Percentiles rank a stretch among this genome's conserved stretches.
Evolutionary conservation across 2,888 invertebrate genomes (phyloP).

Genomic region (Limnephilus auricula): DNA sequence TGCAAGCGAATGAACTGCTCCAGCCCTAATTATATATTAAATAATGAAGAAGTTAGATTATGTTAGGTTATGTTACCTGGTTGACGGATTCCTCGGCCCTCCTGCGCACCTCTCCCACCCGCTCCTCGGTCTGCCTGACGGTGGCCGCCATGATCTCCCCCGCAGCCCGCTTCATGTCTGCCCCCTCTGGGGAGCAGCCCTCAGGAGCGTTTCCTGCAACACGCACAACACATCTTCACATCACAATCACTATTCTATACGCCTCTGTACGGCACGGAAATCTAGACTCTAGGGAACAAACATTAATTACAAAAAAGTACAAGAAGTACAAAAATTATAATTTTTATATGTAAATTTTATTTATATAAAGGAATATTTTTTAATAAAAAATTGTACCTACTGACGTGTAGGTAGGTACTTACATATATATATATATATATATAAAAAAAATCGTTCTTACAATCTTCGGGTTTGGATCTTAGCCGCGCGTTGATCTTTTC

Average conservation of each 20-base stretch:
- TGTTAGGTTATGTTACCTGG: constrained; percentile 73
- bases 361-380: too few species aligned
- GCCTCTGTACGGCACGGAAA: neutral
- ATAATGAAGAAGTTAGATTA: neutral
- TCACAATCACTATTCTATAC: neutral
- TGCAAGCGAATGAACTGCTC: too few species aligned
- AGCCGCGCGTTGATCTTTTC: neutral
- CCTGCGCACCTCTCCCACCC: constrained; percentile 91
- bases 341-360: too few species aligned
- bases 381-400: too few species aligned
- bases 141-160: constrained; percentile 78
- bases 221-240: neutral
- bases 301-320: too few species aligned
- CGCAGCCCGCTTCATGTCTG: constrained; percentile 79
- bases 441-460: too few species aligned
- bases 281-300: too few species aligned
- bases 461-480: neutral
- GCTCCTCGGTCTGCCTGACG: constrained; percentile 89
- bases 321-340: too few species aligned
- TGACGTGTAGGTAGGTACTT: too few species aligned
- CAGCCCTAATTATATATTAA: too few species aligned
- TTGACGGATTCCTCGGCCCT: constrained; percentile 90
- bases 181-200: constrained; percentile 72
- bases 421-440: too few species aligned
- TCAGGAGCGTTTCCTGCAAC: constrained; percentile 69